Conservation (phyloP, 1,140 invertebrate genomes). For the Holcopasites calliopsidis region DNA sequence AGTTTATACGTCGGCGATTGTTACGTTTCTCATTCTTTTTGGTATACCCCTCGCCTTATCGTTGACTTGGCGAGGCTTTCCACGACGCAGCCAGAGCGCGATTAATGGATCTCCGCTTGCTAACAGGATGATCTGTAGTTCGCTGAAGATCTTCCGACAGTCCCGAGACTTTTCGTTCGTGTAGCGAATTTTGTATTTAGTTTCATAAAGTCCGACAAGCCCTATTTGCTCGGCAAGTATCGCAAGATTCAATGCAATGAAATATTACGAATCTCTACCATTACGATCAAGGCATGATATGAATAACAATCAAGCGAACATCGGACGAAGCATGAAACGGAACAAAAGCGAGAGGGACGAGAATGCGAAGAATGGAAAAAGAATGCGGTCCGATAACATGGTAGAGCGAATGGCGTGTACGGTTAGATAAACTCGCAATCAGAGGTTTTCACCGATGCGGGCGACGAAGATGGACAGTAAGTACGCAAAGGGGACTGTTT, state of each 20-base stretch:
- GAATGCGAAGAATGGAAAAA: neutral
- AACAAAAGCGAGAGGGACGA: neutral
- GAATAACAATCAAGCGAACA: too few species aligned
- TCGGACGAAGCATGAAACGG: too few species aligned
- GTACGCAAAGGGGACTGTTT: slow-evolving; percentile 21
- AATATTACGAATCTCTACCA: too few species aligned
- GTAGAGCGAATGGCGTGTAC: neutral
- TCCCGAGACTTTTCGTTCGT: too few species aligned
- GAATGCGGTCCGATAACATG: slow-evolving; percentile 6
- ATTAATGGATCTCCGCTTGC: slow-evolving; percentile 51
- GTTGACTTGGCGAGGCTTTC: slow-evolving; percentile 43
- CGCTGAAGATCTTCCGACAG: slow-evolving; percentile 2
- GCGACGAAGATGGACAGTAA: neutral
- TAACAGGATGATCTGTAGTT: slow-evolving; percentile 48
- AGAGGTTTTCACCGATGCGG: slow-evolving; percentile 5
- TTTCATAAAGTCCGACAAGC: too few species aligned
- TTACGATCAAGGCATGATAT: too few species aligned
- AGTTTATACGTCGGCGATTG: slow-evolving; percentile 64
- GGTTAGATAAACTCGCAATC: slow-evolving; percentile 14
- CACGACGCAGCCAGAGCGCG: slow-evolving; percentile 37
- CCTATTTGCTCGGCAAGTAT: too few species aligned
- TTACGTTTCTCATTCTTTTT: slow-evolving; percentile 28
- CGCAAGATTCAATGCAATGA: too few species aligned
- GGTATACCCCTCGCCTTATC: slow-evolving; percentile 2
- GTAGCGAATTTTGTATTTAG: too few species aligned